phyloP scores from a whole-genome alignment of 2,797 vertebrate genomes.

The Tauraco hartlaubi region DNA sequence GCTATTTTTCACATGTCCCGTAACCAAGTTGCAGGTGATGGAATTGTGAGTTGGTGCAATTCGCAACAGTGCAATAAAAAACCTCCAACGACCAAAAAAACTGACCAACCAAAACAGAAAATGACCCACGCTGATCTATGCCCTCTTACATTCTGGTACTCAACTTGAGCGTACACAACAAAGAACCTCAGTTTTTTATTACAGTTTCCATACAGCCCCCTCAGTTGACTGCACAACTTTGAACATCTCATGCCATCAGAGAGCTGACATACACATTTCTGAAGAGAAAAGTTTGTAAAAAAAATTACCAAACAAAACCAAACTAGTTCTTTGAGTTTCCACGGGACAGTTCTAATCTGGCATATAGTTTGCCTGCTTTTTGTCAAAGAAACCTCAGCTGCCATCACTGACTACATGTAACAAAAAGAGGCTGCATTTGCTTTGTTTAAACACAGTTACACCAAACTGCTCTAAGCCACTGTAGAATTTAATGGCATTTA shows the following conservation, averaged over 20 bases:
- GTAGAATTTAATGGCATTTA: neutral
- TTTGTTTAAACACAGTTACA: conserved; percentile 8
- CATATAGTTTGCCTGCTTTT: neutral
- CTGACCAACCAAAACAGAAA: neutral
- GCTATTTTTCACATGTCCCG: neutral
- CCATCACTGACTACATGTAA: neutral
- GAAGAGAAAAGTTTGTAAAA: neutral
- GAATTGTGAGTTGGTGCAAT: neutral
- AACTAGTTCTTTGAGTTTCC: neutral
- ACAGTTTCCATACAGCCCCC: neutral
- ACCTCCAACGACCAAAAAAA: neutral
- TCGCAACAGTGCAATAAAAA: neutral
- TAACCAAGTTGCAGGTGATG: neutral
- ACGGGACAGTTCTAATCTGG: neutral
- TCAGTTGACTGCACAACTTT: neutral
- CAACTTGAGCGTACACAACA: neutral
- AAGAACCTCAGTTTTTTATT: neutral
- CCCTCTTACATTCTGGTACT: neutral
- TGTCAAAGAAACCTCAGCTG: neutral
- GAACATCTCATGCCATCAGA: neutral
- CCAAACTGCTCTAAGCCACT: conserved; percentile 9
- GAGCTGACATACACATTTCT: neutral
- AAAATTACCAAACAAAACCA: neutral
- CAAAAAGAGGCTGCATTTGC: neutral
- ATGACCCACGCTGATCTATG: neutral